These are phyloP conservation scores for Ophiodon elongatus DNA, from an alignment of 2,113 vertebrate species.

Conservation along the genomic window DNA sequence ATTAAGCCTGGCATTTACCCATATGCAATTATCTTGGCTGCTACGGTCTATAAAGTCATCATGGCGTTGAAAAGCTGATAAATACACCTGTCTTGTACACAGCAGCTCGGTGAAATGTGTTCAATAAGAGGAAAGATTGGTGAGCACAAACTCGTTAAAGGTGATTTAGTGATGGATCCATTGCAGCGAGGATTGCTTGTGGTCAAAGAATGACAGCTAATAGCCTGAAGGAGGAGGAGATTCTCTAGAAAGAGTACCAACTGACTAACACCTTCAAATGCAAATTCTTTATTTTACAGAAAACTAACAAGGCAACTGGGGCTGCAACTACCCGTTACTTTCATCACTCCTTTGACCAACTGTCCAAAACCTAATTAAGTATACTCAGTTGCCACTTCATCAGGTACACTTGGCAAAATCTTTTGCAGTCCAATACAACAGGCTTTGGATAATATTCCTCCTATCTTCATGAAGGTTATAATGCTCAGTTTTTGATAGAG, in stretches of 20 bases:
- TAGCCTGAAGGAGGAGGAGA: not conserved
- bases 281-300: not conserved
- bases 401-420: not conserved
- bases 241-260: not conserved
- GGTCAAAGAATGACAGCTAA: constrained; percentile 14
- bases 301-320: not conserved
- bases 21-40: constrained; percentile 22
- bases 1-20: constrained; percentile 20
- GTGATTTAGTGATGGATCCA: constrained; percentile 65
- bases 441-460: not conserved
- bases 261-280: not conserved
- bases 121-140: constrained; percentile 2
- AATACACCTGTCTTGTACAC: not conserved
- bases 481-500: no score
- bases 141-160: constrained; percentile 48
- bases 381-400: not conserved
- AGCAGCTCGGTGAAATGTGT: not conserved
- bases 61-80: not conserved
- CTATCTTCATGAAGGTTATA: not conserved
- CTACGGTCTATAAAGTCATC: constrained; percentile 14
- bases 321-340: not conserved
- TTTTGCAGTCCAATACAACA: not conserved
- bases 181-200: constrained; percentile 16
- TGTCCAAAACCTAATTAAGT: not conserved
- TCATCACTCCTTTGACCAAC: not conserved